These are phyloP conservation scores for Echinops telfairi DNA, from an alignment of 2,113 vertebrate genomes.

Conservation along the genomic window DNA sequence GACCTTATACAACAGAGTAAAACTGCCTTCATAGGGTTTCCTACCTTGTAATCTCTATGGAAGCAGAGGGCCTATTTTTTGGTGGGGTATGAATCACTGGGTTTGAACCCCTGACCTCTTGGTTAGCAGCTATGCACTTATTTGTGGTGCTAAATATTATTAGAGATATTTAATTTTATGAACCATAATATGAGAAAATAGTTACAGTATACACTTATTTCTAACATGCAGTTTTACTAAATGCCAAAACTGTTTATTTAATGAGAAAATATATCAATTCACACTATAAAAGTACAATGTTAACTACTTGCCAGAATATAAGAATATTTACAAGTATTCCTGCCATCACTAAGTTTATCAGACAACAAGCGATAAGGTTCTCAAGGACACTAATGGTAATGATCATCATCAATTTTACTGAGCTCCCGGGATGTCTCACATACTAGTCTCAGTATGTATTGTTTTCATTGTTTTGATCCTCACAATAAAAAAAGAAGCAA, in stretches of 20 bases:
- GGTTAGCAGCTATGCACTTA: no score
- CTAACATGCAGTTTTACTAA: constrained; percentile 31
- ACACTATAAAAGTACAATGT: neutral
- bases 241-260: constrained; percentile 6
- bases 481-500: no score
- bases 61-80: neutral
- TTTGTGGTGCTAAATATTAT: neutral
- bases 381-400: neutral
- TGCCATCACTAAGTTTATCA: neutral
- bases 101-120: no score
- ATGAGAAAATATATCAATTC: neutral
- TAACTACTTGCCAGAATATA: neutral
- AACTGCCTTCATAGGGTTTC: no score
- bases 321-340: neutral
- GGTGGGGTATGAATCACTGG: no score
- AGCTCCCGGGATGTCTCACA: no score
- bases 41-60: no score
- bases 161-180: neutral
- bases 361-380: neutral
- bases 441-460: no score
- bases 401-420: neutral
- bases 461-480: no score
- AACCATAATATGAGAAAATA: neutral
- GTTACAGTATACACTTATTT: neutral
- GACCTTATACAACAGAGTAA: no score